Percentiles rank a stretch among this genome's conserved stretches.
phyloP scores from a whole-genome alignment of 2,888 invertebrate species.

The Zhuqinia jingwanae region DNA sequence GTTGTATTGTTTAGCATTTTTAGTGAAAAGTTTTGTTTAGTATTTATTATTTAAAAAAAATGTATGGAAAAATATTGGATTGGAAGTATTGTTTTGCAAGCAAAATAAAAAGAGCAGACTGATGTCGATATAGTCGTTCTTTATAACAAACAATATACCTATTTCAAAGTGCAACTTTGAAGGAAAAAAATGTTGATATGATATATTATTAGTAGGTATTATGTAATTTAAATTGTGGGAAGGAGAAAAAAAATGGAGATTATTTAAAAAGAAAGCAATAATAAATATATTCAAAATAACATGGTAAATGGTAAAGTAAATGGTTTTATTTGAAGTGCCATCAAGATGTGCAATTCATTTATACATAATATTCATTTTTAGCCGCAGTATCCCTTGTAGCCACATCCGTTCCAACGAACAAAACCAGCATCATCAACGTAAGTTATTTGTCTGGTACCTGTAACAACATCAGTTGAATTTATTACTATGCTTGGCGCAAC shows the following conservation, averaged over 20 bases:
- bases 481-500: background rate
- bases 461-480: background rate
- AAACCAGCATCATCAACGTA: background rate
- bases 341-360: background rate
- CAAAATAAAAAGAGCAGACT: constrained; percentile 31
- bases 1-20: too few relatives aligned
- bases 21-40: too few relatives aligned
- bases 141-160: background rate
- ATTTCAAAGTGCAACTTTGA: constrained; percentile 4
- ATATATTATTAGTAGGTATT: background rate
- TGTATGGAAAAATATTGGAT: too few relatives aligned
- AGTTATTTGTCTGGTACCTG: background rate
- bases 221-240: background rate
- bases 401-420: constrained; percentile 47
- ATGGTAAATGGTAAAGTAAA: background rate
- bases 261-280: constrained; percentile 8
- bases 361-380: background rate
- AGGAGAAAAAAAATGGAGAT: background rate
- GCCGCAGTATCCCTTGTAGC: constrained; percentile 43
- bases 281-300: background rate
- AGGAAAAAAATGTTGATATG: background rate
- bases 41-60: too few relatives aligned
- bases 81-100: background rate
- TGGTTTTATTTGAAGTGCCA: background rate
- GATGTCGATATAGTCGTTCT: background rate